These are phyloP conservation scores for Catharus bicknelli DNA, from an alignment of 2,113 vertebrate species.

Conservation along the genomic window DNA sequence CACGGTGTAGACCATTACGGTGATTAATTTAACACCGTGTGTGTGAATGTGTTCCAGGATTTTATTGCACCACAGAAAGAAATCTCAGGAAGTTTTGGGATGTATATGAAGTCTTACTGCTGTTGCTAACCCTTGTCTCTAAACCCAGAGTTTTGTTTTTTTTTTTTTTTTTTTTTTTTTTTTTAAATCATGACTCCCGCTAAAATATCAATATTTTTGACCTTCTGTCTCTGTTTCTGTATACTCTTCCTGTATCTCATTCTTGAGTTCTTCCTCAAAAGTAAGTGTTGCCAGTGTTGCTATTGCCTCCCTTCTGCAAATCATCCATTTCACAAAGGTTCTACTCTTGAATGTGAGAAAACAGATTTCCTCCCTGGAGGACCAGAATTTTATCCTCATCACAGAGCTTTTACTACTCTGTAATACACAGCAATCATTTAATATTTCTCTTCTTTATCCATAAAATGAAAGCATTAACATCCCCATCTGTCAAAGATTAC, in stretches of 20 bases:
- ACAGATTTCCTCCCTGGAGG: background rate
- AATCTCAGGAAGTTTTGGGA: background rate
- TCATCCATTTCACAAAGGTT: background rate
- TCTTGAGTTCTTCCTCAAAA: background rate
- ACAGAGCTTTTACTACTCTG: background rate
- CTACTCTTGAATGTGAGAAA: background rate
- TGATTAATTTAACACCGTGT: background rate
- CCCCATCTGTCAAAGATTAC: conserved; percentile 26
- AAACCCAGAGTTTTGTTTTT: too few species aligned
- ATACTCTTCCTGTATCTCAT: background rate
- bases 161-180: accelerated
- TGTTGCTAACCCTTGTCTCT: background rate
- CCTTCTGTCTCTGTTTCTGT: background rate
- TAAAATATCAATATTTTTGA: background rate
- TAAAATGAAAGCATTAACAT: background rate
- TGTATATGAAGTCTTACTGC: background rate
- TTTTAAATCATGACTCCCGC: background rate
- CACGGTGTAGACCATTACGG: background rate
- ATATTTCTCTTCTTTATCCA: conserved; percentile 23
- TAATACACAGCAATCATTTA: background rate
- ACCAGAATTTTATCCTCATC: background rate
- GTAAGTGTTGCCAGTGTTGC: background rate
- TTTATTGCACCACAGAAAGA: background rate
- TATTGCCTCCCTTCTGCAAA: background rate
- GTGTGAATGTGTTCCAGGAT: background rate